These are phyloP conservation scores for Parasteatoda lunata DNA, from an alignment of 2,888 invertebrate genomes.

Conservation along the genomic window DNA sequence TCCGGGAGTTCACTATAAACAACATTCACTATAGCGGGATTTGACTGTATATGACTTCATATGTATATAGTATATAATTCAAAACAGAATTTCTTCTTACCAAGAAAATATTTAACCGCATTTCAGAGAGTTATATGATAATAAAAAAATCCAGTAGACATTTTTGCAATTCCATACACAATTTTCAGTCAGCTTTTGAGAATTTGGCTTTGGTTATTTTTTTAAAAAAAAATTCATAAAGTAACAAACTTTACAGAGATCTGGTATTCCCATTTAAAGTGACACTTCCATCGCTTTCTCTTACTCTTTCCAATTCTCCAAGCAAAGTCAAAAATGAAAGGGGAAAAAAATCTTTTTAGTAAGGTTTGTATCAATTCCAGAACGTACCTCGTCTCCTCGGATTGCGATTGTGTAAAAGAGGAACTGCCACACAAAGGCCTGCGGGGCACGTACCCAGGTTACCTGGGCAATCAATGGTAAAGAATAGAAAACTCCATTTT, in stretches of 20 bases:
- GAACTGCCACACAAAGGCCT: constrained; percentile 20
- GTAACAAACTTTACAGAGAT: neutral
- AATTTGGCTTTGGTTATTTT: neutral
- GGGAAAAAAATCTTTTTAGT: neutral
- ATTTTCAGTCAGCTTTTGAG: too few relatives aligned
- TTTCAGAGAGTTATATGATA: too few relatives aligned
- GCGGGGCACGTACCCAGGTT: constrained; percentile 26
- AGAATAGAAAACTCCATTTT: constrained; percentile 17
- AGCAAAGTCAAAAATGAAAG: neutral
- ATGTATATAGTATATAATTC: too few relatives aligned
- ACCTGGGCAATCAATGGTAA: constrained; percentile 47
- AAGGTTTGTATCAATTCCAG: constrained; percentile 33
- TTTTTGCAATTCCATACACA: too few relatives aligned
- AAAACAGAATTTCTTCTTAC: too few relatives aligned
- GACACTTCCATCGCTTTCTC: neutral
- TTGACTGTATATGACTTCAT: too few relatives aligned
- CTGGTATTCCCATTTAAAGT: neutral
- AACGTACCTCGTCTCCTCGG: constrained; percentile 8
- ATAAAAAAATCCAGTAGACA: too few relatives aligned
- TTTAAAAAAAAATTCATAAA: neutral
- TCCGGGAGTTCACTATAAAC: too few relatives aligned
- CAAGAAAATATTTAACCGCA: too few relatives aligned
- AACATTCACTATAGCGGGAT: too few relatives aligned
- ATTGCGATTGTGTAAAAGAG: constrained; percentile 31
- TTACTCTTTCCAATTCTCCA: neutral